Evolutionary conservation across 2,888 invertebrate genomes (phyloP).

Genomic region (Nephrotoma appendiculata): DNA sequence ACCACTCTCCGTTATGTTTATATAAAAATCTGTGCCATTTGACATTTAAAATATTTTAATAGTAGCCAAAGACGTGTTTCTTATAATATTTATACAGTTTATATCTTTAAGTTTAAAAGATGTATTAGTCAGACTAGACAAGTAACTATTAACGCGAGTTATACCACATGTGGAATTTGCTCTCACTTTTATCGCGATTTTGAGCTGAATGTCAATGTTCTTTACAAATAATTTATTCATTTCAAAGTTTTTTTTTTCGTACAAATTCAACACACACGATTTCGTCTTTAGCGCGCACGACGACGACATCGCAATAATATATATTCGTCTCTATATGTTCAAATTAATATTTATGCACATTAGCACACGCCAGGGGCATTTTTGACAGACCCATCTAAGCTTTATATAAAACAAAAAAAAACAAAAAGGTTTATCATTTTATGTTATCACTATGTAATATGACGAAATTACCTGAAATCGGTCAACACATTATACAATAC

Average conservation of each 20-base stretch:
- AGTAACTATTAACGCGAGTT: not conserved
- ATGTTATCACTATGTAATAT: not conserved
- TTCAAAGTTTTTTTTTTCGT: not conserved
- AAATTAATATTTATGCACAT: no score
- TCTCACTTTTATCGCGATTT: not conserved
- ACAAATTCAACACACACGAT: not conserved
- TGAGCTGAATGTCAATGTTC: not conserved
- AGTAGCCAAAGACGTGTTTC: not conserved
- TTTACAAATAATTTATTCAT: not conserved
- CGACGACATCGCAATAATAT: not conserved
- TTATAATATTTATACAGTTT: not conserved
- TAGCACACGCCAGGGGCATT: no score
- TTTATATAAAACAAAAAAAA: not conserved
- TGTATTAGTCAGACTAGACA: not conserved
- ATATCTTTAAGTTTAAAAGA: not conserved
- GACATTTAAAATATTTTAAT: not conserved
- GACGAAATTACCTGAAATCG: not conserved
- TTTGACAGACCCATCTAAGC: not conserved
- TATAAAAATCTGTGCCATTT: not conserved
- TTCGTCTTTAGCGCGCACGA: not conserved
- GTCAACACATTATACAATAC: not conserved
- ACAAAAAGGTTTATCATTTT: not conserved
- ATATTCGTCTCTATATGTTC: no score
- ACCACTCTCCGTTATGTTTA: not conserved
- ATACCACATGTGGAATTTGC: not conserved